These are phyloP conservation scores for Platycnemis pennipes DNA, from an alignment of 2,888 invertebrate species.

Conservation along the genomic window DNA sequence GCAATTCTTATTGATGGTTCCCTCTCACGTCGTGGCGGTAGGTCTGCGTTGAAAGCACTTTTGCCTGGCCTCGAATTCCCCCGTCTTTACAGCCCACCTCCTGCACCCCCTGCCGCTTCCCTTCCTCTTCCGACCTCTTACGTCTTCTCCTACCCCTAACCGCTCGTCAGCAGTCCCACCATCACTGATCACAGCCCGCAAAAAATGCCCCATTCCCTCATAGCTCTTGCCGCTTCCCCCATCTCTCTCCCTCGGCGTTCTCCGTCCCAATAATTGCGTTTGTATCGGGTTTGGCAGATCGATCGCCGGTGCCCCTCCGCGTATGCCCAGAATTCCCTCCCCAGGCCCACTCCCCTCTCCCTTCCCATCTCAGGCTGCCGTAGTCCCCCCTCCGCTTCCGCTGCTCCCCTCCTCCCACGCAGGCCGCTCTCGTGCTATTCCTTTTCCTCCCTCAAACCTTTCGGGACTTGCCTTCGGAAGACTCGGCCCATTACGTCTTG, in stretches of 20 bases:
- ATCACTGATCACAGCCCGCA: constrained; percentile 5
- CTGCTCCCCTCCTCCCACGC: background rate
- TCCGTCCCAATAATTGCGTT: constrained; percentile 63
- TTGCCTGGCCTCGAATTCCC: background rate
- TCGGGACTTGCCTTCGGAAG: background rate
- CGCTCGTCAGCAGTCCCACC: background rate
- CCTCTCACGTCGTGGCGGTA: background rate
- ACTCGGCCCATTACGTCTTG: constrained; percentile 21
- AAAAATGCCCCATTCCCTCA: background rate
- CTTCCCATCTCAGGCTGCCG: background rate
- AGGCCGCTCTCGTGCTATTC: background rate
- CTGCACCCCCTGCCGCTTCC: background rate
- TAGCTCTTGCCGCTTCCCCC: background rate
- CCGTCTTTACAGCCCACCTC: background rate
- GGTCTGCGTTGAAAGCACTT: background rate
- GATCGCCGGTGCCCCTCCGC: constrained; percentile 24
- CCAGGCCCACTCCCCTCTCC: background rate
- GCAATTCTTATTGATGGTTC: background rate
- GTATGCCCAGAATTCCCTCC: constrained; percentile 42
- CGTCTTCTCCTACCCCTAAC: background rate
- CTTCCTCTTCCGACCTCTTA: background rate
- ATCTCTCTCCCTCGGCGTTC: background rate
- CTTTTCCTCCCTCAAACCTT: background rate
- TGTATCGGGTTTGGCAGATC: constrained; percentile 63
- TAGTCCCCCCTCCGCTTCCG: background rate